Percentiles rank a stretch among this genome's conserved stretches.
Evolutionary conservation across 2,888 invertebrate species (phyloP).

Genomic region (Himalopsyche japonica): DNA sequence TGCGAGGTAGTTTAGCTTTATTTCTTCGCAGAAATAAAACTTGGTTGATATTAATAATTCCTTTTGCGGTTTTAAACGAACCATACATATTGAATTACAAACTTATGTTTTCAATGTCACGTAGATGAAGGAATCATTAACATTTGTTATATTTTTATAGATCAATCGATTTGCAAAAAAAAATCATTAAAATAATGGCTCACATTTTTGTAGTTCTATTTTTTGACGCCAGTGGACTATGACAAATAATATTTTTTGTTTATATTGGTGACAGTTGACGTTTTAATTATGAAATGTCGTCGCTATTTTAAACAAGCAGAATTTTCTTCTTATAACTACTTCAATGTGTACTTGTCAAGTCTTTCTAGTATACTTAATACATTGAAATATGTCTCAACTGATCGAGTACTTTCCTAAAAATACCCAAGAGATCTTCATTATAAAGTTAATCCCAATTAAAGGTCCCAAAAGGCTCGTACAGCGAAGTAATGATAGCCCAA

Average conservation of each 20-base stretch:
- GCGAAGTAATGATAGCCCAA: neutral
- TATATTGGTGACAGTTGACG: no score
- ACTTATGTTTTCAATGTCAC: neutral
- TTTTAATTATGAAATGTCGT: no score
- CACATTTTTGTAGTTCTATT: no score
- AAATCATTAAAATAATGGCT: neutral
- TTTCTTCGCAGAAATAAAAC: no score
- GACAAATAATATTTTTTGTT: no score
- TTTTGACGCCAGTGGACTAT: no score
- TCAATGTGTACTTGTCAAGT: no score
- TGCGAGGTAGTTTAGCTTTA: no score
- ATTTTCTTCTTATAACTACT: no score
- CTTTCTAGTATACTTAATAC: no score
- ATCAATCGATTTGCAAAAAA: neutral
- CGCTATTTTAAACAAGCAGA: no score
- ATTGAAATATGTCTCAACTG: no score
- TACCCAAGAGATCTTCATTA: neutral
- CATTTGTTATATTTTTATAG: neutral
- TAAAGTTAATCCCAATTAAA: neutral
- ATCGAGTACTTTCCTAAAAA: neutral
- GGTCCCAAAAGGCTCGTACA: neutral
- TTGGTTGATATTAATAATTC: neutral
- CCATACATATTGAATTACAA: neutral
- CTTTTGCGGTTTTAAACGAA: neutral
- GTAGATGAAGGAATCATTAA: neutral